A percentile compares a stretch with the other conserved stretches of the same genome.
Evolutionary conservation across 2,797 vertebrate genomes (phyloP).

Genomic region (Zalophus californianus): DNA sequence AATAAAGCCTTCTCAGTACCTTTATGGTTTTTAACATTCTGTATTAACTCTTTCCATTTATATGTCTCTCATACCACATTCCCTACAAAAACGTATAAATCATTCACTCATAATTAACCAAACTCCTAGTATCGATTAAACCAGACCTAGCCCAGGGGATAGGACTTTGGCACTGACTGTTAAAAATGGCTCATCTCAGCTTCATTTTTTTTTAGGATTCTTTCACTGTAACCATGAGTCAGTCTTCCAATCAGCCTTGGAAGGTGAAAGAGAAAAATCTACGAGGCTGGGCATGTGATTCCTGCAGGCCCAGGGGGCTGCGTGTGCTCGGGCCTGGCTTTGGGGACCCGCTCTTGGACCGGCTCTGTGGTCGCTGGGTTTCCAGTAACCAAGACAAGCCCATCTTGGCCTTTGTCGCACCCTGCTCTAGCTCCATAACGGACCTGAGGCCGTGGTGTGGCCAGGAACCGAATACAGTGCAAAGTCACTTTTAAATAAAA

Average conservation of each 20-base stretch:
- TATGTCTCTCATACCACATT: background rate
- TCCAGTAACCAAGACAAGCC: rapidly evolving
- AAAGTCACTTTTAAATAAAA: background rate
- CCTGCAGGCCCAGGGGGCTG: background rate
- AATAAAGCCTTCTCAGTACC: background rate
- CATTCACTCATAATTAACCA: slow-evolving; percentile 14
- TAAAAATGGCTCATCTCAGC: background rate
- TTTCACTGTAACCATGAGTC: background rate
- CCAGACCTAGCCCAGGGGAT: background rate
- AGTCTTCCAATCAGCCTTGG: background rate
- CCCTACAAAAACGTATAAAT: background rate
- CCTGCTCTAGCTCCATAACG: background rate
- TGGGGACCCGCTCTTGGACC: background rate
- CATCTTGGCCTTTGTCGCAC: background rate
- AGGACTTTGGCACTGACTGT: background rate
- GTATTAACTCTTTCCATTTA: background rate
- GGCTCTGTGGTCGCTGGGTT: background rate
- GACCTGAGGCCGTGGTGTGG: background rate
- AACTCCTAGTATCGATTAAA: background rate
- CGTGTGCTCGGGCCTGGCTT: background rate
- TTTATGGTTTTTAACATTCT: background rate
- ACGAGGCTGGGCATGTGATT: background rate
- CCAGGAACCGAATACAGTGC: rapidly evolving
- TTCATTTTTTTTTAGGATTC: background rate
- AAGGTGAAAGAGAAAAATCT: background rate